phyloP scores from a whole-genome alignment of 2,797 vertebrate species.

The Cirrhinus mrigala region DNA sequence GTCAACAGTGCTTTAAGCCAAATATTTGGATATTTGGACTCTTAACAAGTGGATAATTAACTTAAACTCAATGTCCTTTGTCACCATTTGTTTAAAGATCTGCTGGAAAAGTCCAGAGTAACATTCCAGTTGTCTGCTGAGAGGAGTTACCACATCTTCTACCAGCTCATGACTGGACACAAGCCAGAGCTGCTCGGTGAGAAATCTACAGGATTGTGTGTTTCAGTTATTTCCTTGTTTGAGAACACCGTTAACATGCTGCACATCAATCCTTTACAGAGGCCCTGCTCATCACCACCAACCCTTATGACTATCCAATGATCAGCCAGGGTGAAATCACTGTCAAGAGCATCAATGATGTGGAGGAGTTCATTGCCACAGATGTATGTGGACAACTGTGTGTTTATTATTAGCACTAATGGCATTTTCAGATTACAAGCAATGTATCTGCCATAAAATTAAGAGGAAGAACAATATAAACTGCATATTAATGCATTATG shows the following conservation, averaged over 20 bases:
- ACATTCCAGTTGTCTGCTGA: constrained; percentile 85
- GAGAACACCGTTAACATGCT: constrained; percentile 56
- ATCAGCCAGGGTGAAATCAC: constrained; percentile 83
- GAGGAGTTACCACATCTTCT: constrained; percentile 84
- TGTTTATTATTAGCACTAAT: neutral
- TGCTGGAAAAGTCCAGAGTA: constrained; percentile 83
- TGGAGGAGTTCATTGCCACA: too few species aligned
- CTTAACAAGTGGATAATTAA: neutral
- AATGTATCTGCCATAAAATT: neutral
- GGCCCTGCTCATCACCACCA: constrained; percentile 81
- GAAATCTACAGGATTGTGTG: neutral
- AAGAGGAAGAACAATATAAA: neutral
- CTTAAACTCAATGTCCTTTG: neutral
- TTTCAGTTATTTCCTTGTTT: neutral
- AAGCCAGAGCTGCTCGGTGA: constrained; percentile 80
- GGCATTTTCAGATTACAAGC: neutral
- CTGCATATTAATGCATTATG: neutral
- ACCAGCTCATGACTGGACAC: constrained; percentile 81
- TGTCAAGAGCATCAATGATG: constrained; percentile 59
- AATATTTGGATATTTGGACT: neutral
- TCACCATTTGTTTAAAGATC: constrained; percentile 64
- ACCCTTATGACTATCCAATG: constrained; percentile 77
- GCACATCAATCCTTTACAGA: constrained; percentile 78
- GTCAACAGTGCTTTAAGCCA: neutral
- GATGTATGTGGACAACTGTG: too few species aligned